Evolutionary conservation across 2,888 invertebrate genomes (phyloP), one percentile per base, ranked within the genome.

Genomic region (Hemistola chrysoprasaria): DNA sequence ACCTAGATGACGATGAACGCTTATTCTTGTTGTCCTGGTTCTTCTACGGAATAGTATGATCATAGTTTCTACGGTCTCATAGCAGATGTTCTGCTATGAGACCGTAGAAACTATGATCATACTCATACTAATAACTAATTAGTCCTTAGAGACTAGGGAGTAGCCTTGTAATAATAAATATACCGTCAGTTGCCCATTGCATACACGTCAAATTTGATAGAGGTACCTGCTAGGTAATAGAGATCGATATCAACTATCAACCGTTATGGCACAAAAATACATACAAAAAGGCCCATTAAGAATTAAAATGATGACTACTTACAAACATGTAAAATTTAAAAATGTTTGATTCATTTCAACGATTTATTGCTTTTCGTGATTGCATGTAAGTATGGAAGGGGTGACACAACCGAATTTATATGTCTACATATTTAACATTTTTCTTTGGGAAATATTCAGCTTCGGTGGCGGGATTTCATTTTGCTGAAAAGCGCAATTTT

Each of bases 401-500:
- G 61, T 64, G 59, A 58, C 53, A 62, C 55, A 40, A 55, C 63
- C 62, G 54, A 70, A 65, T 57, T 61, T 64, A 56, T 55, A 59
- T 65, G 60, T 60, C 50, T 63, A n/a, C n/a, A n/a, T n/a, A 33
- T 10, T 6, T 24, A 34, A 23, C 33, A 56, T 73, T 77, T 77
- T 78, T 72, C 75, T 75, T 65, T 70, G 69, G 65, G 62, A 64
- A 66, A 66, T 76, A 77, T 78, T 75, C 67, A 69, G 76, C 72
- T 71, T 69, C 69, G 70, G 68, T 65, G 63, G 69, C 75, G 66
- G 60, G 78, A 75, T 80, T 82, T 81, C 73, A 81, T 85, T 79
- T 81, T 62, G 73, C 75, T 84, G 83, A 82, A 85, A 85, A 86
- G 84, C 78, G 77, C 82, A 85, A 82, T 86, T 85, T 83, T 85